phyloP scores from a whole-genome alignment of 2,797 vertebrate genomes.

The Momotus momota region DNA sequence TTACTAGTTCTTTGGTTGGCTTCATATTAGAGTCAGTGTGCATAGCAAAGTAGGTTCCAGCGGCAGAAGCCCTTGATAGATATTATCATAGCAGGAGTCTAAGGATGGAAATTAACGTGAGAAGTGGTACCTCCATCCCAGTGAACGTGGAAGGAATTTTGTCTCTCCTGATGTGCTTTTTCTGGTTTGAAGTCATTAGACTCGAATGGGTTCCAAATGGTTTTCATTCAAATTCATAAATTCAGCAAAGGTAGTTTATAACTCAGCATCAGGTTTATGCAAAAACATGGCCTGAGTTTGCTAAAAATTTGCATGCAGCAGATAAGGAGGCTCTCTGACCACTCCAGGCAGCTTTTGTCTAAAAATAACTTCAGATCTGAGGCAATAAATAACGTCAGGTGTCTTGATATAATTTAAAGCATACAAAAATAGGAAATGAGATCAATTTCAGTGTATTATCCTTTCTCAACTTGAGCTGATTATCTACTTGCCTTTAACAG shows the following conservation, averaged over 20 bases:
- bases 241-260: background rate
- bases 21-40: background rate
- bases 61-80: background rate
- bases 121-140: background rate
- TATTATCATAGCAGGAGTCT: background rate
- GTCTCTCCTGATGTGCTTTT: background rate
- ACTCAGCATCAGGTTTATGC: background rate
- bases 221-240: background rate
- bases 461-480: background rate
- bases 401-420: background rate
- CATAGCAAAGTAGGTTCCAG: background rate
- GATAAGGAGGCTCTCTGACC: background rate
- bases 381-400: constrained; percentile 1
- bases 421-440: constrained; percentile 1
- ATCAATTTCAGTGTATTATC: background rate
- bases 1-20: background rate
- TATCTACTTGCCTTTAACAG: background rate
- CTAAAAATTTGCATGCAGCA: background rate
- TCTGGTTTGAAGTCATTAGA: background rate
- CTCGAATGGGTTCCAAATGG: background rate
- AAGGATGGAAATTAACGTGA: background rate
- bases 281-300: background rate
- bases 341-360: constrained; percentile 29
- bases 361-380: constrained; percentile 12
- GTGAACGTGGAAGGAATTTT: background rate